These are phyloP conservation scores for Anthopleura xanthogrammica DNA, from an alignment of 92 coral and sea anemone genomes.

Conservation along the genomic window DNA sequence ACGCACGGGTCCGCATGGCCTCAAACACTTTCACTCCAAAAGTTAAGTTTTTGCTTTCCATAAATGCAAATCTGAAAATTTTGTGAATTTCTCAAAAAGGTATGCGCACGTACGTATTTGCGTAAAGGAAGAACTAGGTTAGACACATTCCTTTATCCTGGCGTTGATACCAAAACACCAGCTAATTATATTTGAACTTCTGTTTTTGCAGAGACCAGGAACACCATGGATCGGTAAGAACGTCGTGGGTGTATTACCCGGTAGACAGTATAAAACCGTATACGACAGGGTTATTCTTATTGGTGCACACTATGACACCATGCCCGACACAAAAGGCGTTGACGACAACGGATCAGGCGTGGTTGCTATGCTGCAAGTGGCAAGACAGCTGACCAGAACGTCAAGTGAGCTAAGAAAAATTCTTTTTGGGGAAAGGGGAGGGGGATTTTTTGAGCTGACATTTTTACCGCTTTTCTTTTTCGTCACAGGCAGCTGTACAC, in stretches of 20 bases:
- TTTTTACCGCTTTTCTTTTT: neutral
- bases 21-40: too few species aligned
- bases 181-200: too few species aligned
- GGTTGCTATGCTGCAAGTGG: conserved; percentile 62
- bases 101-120: too few species aligned
- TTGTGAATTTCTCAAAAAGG: too few species aligned
- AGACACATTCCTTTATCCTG: too few species aligned
- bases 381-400: neutral
- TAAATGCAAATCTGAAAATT: too few species aligned
- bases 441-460: too few species aligned
- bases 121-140: too few species aligned
- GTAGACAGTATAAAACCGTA: conserved; percentile 41
- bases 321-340: conserved; percentile 49
- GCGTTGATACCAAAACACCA: too few species aligned
- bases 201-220: too few species aligned
- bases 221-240: neutral
- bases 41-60: too few species aligned
- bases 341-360: conserved; percentile 89
- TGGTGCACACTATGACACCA: conserved; percentile 86
- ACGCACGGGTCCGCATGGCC: too few species aligned
- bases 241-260: neutral
- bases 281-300: conserved; percentile 67
- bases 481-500: neutral
- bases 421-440: neutral
- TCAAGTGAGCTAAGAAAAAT: neutral